Evolutionary conservation across 2,888 invertebrate species (phyloP).

Genomic region (Trissoscelio sp.): DNA sequence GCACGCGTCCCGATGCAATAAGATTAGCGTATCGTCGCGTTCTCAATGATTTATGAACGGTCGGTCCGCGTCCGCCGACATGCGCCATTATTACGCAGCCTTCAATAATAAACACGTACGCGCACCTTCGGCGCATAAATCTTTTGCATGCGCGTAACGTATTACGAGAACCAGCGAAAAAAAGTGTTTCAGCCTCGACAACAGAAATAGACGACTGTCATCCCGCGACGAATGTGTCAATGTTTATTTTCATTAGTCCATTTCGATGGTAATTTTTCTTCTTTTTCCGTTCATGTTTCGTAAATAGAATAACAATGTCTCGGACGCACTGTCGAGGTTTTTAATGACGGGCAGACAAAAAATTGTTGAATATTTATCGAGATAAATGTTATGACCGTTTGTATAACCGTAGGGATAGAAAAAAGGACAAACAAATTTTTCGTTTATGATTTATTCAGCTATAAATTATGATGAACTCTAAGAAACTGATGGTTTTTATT

Average conservation of each 20-base stretch:
- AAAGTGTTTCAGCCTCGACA: conserved; percentile 60
- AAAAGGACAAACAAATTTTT: no score
- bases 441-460: not conserved
- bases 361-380: conserved; percentile 22
- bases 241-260: conserved; percentile 64
- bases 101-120: conserved; percentile 78
- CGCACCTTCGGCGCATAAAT: conserved; percentile 76
- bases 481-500: no score
- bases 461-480: no score
- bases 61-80: conserved; percentile 72
- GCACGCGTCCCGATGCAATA: conserved; percentile 71
- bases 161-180: conserved; percentile 42
- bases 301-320: conserved; percentile 58
- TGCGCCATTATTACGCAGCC: conserved; percentile 76
- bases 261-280: conserved; percentile 44
- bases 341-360: conserved; percentile 13
- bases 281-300: conserved; percentile 10
- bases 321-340: not conserved
- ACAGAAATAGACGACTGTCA: conserved; percentile 61
- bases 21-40: conserved; percentile 78
- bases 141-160: conserved; percentile 69
- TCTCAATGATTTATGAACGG: conserved; percentile 76
- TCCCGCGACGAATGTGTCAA: conserved; percentile 47
- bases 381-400: conserved; percentile 23
- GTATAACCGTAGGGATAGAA: conserved; percentile 4